Evolutionary conservation across 2,888 invertebrate species (phyloP).

Genomic region (Eupithecia abbreviata): DNA sequence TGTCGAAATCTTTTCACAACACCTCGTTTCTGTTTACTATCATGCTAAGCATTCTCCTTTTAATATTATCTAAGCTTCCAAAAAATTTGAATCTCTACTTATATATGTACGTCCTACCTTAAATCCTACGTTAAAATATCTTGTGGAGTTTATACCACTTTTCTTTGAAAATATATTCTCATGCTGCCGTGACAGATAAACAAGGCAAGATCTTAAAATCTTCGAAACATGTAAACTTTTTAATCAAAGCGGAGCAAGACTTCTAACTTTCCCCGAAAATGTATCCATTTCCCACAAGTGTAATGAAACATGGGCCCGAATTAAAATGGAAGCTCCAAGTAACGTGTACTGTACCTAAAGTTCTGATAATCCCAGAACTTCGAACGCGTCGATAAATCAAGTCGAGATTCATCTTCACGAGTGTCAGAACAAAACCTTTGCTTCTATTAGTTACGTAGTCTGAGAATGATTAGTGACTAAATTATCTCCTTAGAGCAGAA

Average conservation of each 20-base stretch:
- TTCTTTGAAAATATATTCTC: neutral
- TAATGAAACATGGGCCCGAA: slow-evolving; percentile 25
- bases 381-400: slow-evolving; percentile 58
- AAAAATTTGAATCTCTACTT: too few species aligned
- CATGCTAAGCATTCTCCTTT: too few species aligned
- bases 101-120: too few species aligned
- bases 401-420: slow-evolving; percentile 56
- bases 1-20: too few species aligned
- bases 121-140: too few species aligned
- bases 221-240: neutral
- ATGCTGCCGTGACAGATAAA: neutral
- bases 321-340: slow-evolving; percentile 21
- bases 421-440: slow-evolving; percentile 61
- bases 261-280: slow-evolving; percentile 12
- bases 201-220: slow-evolving; percentile 3
- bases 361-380: slow-evolving; percentile 34
- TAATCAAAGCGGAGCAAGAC: slow-evolving; percentile 6
- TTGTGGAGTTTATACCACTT: neutral
- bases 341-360: slow-evolving; percentile 20
- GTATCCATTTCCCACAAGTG: slow-evolving; percentile 17
- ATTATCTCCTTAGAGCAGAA: neutral
- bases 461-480: neutral
- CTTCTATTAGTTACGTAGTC: slow-evolving; percentile 31
- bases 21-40: too few species aligned
- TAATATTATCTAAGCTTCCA: too few species aligned